phyloP scores from a whole-genome alignment of 1,140 invertebrate genomes.

The Daktulosphaira vitifoliae region DNA sequence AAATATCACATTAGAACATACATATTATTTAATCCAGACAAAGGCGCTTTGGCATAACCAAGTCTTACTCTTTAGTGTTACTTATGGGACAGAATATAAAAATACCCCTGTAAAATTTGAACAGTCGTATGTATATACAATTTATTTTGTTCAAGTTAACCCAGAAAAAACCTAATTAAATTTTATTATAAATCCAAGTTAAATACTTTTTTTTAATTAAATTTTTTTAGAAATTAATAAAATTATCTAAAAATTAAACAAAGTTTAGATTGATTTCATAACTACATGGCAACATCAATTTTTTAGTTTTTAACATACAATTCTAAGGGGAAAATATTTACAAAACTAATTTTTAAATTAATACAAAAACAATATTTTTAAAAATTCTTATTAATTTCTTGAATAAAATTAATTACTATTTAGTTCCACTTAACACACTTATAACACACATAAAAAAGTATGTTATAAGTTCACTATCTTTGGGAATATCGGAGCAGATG shows the following conservation, averaged over 20 bases:
- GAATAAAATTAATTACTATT: no score
- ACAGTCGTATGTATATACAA: slow-evolving; percentile 27
- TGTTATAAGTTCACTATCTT: no score
- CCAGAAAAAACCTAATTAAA: not conserved
- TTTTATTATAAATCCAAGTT: not conserved
- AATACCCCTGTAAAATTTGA: slow-evolving; percentile 31
- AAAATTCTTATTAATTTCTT: no score
- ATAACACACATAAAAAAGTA: no score
- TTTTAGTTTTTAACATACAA: not conserved
- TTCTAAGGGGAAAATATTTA: not conserved
- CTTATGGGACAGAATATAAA: slow-evolving; percentile 24
- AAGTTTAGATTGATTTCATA: not conserved
- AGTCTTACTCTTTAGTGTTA: slow-evolving; percentile 11
- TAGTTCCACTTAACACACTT: no score
- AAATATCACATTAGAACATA: slow-evolving; percentile 21
- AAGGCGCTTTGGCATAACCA: slow-evolving; percentile 19
- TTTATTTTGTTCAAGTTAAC: slow-evolving; percentile 2
- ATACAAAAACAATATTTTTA: no score
- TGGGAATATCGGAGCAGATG: no score
- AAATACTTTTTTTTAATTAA: no score
- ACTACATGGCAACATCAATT: not conserved
- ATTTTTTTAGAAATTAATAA: no score
- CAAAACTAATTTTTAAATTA: not conserved
- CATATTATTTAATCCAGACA: slow-evolving; percentile 6
- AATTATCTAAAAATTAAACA: not conserved